Evolutionary conservation across 53 echinoderm and acorn worm species (phyloP), one percentile per base, ranked within the genome.

Genomic region (Astropecten irregularis): DNA sequence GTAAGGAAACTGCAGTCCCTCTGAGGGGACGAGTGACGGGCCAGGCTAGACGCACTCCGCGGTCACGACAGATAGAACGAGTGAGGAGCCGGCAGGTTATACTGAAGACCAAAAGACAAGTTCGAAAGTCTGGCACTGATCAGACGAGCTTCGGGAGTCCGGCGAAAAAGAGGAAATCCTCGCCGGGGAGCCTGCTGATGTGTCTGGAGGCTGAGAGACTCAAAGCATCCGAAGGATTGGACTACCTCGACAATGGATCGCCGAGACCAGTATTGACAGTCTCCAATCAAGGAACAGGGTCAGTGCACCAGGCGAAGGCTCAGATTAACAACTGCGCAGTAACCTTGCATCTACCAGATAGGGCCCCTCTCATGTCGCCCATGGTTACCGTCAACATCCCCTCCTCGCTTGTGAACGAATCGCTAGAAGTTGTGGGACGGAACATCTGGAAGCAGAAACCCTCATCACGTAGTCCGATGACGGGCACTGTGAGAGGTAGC

Each of bases 321-420:
- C 79, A 62, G 49, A 48, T 79, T 11, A 62, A 79, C 63, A 62
- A 62, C 59, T 79, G 79, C 48, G 79, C 63, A 2, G 62, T 79
- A 16, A 79, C 79, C 47, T 61, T 79, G 28, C 79, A 62, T 62
- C 28, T 79, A 48, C 37, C 32, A 31, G 47, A 30, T 9, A 60
- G 79, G 18, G 79, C 62, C 32, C 79, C 79, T n/a, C 40, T 79
- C 48, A 79, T 79, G 62, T 79, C 79, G 20, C 79, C 79, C 48
- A 48, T 79, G 79, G 79, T 79, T n/a, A 79, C 79, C 9, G 79
- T 79, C 1, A 79, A 62, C 62, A 79, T 79, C 13, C 79, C 79
- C 20, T 57, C 74, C 1, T 55, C 56, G 34, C 10, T 37, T 38
- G 11, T 57, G 26, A 35, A 14, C 20, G 79, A 9, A 47, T 40